Evolutionary conservation across 2,113 vertebrate species (phyloP), one percentile per base, ranked within the genome.

Genomic region (Baryphthengus martii): DNA sequence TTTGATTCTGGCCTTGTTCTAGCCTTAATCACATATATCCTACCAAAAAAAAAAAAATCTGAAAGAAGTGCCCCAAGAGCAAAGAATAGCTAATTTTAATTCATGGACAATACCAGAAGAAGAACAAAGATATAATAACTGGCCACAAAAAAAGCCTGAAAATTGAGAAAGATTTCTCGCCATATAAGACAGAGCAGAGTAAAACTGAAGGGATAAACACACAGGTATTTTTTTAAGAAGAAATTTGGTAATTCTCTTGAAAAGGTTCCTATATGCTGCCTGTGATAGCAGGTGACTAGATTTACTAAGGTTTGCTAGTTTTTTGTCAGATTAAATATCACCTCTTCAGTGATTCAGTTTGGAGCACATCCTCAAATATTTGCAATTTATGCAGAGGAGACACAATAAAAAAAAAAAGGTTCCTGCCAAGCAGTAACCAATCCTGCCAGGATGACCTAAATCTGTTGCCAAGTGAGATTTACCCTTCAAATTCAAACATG

Each of bases 391-490:
- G 84, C 77, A 92, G 66, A n/a, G 74, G 44, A 92, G 81, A 85
- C 65, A 74, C 82, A 92, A 90, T 84, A 90, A 93, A 94, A 59
- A 45, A 45, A 45, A 45, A 62, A 52, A 23, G 28, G 50, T 7
- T 90, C 47, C 85, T 96, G 96, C 91, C 95, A 96, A 95, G 85
- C 74, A 88, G 77, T 65, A 90, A 87, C 88, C 83, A 73, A 24
- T 52, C 42, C 75, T 90, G 88, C 84, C 90, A 78, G 77, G 42
- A 95, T 74, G 85, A 80, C 89, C 95, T 76, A 62, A 66, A 94
- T 91, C 61, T 73, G 59, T n/a, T 95, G 93, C 91, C 95, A 95
- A 96, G 90, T 77, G 74, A 91, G 91, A 88, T 91, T 95, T 91
- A 93, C 78, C 78, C 87, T 95, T 95, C 78, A 93, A 86, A 94